phyloP scores from a whole-genome alignment of 1,140 invertebrate genomes.

The Drosophila murphyi region DNA sequence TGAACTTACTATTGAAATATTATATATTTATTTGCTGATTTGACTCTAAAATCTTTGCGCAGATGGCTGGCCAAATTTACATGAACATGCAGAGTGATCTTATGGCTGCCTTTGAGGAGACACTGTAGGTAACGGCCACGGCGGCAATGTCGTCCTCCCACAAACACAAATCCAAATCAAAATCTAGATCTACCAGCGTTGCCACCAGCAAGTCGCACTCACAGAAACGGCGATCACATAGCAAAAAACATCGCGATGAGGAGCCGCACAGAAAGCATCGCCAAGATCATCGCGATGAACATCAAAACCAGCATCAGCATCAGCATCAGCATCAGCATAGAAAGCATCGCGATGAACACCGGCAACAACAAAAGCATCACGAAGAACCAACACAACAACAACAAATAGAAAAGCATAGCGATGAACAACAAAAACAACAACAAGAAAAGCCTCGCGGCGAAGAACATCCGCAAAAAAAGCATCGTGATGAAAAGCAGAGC shows the following conservation, averaged over 20 bases:
- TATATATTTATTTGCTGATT: neutral
- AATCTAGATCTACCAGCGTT: slow-evolving; percentile 22
- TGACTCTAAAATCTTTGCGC: slow-evolving; percentile 70
- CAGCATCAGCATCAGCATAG: slow-evolving; percentile 14
- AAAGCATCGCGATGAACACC: neutral
- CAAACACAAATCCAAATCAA: slow-evolving; percentile 13
- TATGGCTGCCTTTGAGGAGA: slow-evolving; percentile 98
- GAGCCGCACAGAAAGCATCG: neutral
- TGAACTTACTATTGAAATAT: neutral
- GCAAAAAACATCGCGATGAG: slow-evolving; percentile 23
- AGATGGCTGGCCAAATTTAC: slow-evolving; percentile 98
- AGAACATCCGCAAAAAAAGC: neutral
- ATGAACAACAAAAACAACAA: neutral
- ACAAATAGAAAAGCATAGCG: too few species aligned
- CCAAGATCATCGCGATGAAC: slow-evolving; percentile 8
- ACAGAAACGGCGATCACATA: slow-evolving; percentile 15
- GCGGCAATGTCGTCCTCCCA: slow-evolving; percentile 35
- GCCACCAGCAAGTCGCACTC: slow-evolving; percentile 7
- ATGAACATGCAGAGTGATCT: slow-evolving; percentile 99
- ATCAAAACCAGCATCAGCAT: neutral
- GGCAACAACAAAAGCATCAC: neutral
- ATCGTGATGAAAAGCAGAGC: neutral
- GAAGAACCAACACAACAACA: too few species aligned
- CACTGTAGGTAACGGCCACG: slow-evolving; percentile 87
- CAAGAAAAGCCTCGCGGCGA: neutral